These are phyloP conservation scores for Ornithoptera alexandrae DNA, from an alignment of 2,888 invertebrate genomes.

Conservation along the genomic window DNA sequence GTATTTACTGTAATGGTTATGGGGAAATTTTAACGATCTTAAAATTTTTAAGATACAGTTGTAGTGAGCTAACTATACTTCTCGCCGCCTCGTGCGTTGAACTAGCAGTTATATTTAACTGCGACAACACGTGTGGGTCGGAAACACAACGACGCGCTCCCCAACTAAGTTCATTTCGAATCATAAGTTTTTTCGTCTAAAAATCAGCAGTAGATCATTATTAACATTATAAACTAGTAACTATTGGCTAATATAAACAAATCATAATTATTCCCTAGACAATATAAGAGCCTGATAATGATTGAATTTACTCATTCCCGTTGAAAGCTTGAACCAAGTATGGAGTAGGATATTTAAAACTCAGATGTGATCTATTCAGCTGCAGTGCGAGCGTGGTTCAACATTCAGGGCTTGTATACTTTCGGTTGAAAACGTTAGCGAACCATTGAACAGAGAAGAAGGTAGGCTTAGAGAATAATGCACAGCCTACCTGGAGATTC, in stretches of 20 bases:
- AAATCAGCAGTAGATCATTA: background rate
- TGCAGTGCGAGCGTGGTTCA: conserved; percentile 3
- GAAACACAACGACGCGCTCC: conserved; percentile 54
- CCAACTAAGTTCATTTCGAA: conserved; percentile 58
- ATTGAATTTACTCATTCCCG: too few relatives aligned
- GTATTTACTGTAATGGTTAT: conserved; percentile 32
- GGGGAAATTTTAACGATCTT: conserved; percentile 29
- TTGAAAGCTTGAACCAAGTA: background rate
- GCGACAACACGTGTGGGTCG: conserved; percentile 67
- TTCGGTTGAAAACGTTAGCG: conserved; percentile 13
- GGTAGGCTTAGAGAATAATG: conserved; percentile 46
- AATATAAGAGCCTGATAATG: too few relatives aligned
- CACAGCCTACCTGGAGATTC: conserved; percentile 62
- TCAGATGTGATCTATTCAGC: conserved; percentile 3
- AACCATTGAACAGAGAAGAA: conserved; percentile 39
- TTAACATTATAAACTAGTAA: background rate
- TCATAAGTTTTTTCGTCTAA: conserved; percentile 40
- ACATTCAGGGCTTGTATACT: conserved; percentile 20
- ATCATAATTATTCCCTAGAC: too few relatives aligned
- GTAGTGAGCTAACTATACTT: conserved; percentile 67
- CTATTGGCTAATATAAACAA: too few relatives aligned
- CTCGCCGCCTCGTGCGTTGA: conserved; percentile 69
- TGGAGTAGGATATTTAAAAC: background rate
- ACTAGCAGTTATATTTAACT: conserved; percentile 77
- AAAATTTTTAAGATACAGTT: conserved; percentile 42